Evolutionary conservation across 2,113 vertebrate genomes (phyloP).

Genomic region (Fulmarus glacialis): DNA sequence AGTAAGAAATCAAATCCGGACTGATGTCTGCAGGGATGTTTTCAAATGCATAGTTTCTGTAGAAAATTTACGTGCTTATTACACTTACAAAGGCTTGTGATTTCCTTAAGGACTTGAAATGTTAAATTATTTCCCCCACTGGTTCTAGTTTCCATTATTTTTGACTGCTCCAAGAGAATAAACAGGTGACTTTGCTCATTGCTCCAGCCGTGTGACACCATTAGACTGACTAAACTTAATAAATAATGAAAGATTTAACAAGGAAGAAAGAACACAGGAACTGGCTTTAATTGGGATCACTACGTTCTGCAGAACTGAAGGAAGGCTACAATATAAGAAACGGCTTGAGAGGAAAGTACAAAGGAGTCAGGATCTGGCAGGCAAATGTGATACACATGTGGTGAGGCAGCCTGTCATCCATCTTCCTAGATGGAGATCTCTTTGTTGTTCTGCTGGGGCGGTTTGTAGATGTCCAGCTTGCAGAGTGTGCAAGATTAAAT

Average conservation of each 20-base stretch:
- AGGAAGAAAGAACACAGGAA: background rate
- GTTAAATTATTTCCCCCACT: background rate
- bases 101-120: constrained; percentile 18
- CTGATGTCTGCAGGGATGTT: background rate
- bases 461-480: background rate
- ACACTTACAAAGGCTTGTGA: background rate
- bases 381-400: constrained; percentile 4
- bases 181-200: constrained; percentile 11
- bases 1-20: background rate
- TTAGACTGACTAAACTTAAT: constrained; percentile 19
- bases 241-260: background rate
- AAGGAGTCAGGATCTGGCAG: constrained; percentile 36
- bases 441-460: background rate
- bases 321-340: background rate
- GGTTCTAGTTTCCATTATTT: background rate
- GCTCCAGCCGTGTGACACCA: background rate
- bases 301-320: background rate
- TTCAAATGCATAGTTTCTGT: background rate
- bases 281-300: constrained; percentile 1
- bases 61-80: background rate
- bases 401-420: background rate
- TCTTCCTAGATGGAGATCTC: background rate
- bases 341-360: constrained; percentile 5
- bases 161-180: constrained; percentile 20
- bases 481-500: accelerated